Evolutionary conservation across 2,797 vertebrate species (phyloP), one percentile per base, ranked within the genome.

Genomic region (Hephaestus fuliginosus): DNA sequence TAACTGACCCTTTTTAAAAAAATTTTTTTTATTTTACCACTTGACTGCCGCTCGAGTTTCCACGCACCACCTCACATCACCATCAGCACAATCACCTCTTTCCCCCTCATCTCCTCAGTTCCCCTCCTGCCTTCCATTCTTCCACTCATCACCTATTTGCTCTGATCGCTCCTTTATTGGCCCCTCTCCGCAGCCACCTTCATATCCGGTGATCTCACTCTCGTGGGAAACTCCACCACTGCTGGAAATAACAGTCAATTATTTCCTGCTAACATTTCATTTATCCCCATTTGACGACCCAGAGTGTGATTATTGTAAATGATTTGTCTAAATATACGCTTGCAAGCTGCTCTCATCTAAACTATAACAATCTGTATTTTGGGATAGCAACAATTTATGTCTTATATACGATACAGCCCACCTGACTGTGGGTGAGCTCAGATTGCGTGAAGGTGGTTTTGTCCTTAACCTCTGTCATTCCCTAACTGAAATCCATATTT

Each of bases 41-140:
- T 57, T 52, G 64, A 83, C 70, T 51, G 15, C 49, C 1, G 9
- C 80, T 87, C 74, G 70, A 78, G 87, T 83, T 52, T 48, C 65
- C 20, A 20, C 74, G 18, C 52, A 5, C 8, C 39, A 28, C 52
- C 51, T 79, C 81, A 44, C 25, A 25, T 25, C 25, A 25, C 25
- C 25, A 73, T 81, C 88, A 81, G 74, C 80, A 70, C 79, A 80
- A 48, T 68, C 81, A 30, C 60, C 46, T 56, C 62, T 67, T 76
- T 71, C 25, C 51, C 48, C 22, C 52, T 69, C 63, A 61, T 80
- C 78, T 53, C n/a, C 49, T 82, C 57, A 18, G 0, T 72, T 49
- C 48, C 53, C 76, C 57, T 36, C 12, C 73, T 60, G 46, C 57
- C 66, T 30, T 58, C 65, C 60, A 28, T 55, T 51, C 66, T 22